A percentile compares a stretch with the other conserved stretches of the same genome.
These are phyloP conservation scores for Emmelina monodactyla DNA, from an alignment of 2,888 invertebrate species.

Conservation along the genomic window DNA sequence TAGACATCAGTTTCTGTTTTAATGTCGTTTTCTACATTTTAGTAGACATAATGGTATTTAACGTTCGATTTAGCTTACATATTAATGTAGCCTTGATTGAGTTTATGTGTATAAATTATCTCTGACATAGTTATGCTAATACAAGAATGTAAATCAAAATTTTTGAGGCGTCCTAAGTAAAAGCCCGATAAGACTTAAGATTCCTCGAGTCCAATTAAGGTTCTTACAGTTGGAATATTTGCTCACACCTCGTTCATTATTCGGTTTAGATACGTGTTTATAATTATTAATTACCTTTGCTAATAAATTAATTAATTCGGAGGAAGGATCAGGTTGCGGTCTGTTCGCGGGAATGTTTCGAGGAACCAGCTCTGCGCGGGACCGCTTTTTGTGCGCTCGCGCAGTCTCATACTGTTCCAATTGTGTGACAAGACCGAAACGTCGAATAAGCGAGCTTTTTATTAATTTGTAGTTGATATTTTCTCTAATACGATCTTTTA, in stretches of 20 bases:
- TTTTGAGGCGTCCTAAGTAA: neutral
- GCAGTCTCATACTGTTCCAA: constrained; percentile 36
- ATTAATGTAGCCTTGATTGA: too few relatives aligned
- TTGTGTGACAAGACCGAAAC: constrained; percentile 25
- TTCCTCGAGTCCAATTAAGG: neutral
- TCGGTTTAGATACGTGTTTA: constrained; percentile 1
- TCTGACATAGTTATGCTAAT: neutral
- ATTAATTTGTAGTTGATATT: constrained; percentile 32
- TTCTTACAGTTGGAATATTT: neutral
- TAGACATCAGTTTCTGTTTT: too few relatives aligned
- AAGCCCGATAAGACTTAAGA: neutral
- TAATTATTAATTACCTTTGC: constrained; percentile 1
- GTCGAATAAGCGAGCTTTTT: constrained; percentile 17
- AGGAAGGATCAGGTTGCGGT: neutral
- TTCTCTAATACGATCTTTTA: constrained; percentile 28
- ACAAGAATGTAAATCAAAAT: neutral
- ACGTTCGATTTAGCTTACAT: too few relatives aligned
- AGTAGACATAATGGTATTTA: too few relatives aligned
- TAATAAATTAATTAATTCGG: constrained; percentile 1
- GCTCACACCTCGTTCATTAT: constrained; percentile 1
- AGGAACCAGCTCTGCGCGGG: constrained; percentile 36
- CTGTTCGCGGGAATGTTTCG: constrained; percentile 34
- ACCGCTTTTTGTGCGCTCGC: constrained; percentile 40
- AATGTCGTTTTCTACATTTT: too few relatives aligned
- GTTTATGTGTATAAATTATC: too few relatives aligned